Percentiles rank a stretch among this genome's conserved stretches.
Evolutionary conservation across 2,113 vertebrate species (phyloP).

Genomic region (Hyaena hyaena): DNA sequence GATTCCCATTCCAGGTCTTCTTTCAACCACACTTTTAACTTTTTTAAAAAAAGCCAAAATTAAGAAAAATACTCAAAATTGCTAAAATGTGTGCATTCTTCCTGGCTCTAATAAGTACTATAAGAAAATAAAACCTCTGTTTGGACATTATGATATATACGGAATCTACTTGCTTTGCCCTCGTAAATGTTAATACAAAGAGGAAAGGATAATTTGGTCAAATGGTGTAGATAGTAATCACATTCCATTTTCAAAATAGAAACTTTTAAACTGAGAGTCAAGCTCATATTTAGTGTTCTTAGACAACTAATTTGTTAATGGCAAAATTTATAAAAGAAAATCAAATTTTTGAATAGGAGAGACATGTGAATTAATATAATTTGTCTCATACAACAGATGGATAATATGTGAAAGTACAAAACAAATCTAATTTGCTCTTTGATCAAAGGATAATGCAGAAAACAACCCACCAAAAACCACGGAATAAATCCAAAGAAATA

Average conservation of each 20-base stretch:
- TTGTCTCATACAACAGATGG: constrained; percentile 53
- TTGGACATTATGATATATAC: background rate
- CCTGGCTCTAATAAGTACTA: background rate
- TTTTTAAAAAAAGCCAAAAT: background rate
- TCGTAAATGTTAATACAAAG: constrained; percentile 1
- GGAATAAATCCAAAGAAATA: constrained; percentile 50
- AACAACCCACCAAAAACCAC: constrained; percentile 16
- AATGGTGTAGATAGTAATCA: background rate
- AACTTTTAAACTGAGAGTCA: background rate
- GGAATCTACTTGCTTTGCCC: background rate
- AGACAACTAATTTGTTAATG: constrained; percentile 50
- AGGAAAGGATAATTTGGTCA: background rate
- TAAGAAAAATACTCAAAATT: background rate
- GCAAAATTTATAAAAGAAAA: constrained; percentile 41
- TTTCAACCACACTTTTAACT: background rate
- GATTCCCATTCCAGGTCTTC: background rate
- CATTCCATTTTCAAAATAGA: constrained; percentile 40
- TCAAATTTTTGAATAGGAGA: constrained; percentile 46
- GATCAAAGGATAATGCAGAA: constrained; percentile 63
- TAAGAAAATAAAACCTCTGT: background rate
- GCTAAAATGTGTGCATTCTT: background rate
- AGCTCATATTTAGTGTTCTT: constrained; percentile 21
- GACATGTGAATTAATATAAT: constrained; percentile 51
- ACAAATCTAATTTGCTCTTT: constrained; percentile 55
- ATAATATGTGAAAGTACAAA: constrained; percentile 58